Percentiles rank a stretch among this genome's conserved stretches.
Evolutionary conservation across 35 echinoderm and acorn worm species (phyloP).

Genomic region (Heliocidaris tuberculata): DNA sequence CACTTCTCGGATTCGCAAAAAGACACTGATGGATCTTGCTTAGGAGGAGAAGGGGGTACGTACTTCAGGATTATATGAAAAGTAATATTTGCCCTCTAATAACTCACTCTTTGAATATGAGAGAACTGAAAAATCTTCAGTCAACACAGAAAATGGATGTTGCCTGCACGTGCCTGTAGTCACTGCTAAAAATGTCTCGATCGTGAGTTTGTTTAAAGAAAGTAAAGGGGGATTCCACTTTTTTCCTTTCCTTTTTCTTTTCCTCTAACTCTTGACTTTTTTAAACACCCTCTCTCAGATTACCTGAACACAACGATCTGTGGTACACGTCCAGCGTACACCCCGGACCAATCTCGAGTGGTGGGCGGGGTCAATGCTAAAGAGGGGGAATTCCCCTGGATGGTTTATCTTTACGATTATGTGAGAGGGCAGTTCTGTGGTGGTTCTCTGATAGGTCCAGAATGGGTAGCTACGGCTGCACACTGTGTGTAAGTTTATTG

Average conservation of each 20-base stretch:
- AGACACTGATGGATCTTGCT: background rate
- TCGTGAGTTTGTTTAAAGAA: too few species aligned
- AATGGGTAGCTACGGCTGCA: conserved; percentile 33
- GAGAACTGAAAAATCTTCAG: too few species aligned
- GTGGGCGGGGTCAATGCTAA: background rate
- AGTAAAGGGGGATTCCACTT: too few species aligned
- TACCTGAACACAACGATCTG: background rate
- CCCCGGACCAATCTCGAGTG: background rate
- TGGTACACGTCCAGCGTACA: background rate
- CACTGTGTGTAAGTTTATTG: conserved; percentile 26
- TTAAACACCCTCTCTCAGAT: background rate
- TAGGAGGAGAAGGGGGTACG: background rate
- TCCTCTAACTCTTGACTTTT: too few species aligned
- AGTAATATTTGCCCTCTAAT: too few species aligned
- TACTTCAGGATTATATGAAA: background rate
- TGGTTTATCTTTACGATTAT: background rate
- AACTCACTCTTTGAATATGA: too few species aligned
- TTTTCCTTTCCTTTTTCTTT: too few species aligned
- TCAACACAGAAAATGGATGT: too few species aligned
- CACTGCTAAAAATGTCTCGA: too few species aligned
- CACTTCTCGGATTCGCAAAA: background rate
- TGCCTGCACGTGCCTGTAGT: too few species aligned
- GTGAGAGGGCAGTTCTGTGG: conserved; percentile 25
- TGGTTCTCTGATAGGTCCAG: conserved; percentile 10
- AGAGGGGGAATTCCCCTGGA: conserved; percentile 33